Percentiles rank a stretch among this genome's conserved stretches.
Conservation (phyloP, 2,113 vertebrate species). For the Xenopus tropicalis region UCB_Xtro_10.0 CM004447.2:75904001-75904500, state of each 20-base stretch:
- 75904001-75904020: conserved; percentile 65
- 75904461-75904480: conserved; percentile 55
- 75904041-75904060: conserved; percentile 77
- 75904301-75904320: conserved; percentile 52
- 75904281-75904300: conserved; percentile 61
- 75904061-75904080: conserved; percentile 56
- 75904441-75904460: conserved; percentile 59
- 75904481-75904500: conserved; percentile 56
- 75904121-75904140: conserved; percentile 84
- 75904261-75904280: conserved; percentile 69
- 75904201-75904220: conserved; percentile 75
- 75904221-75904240: conserved; percentile 72
- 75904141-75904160: conserved; percentile 84
- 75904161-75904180: conserved; percentile 73
- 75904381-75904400: conserved; percentile 63
- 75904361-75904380: conserved; percentile 62
- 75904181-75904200: conserved; percentile 57
- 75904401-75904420: conserved; percentile 57
- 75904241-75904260: conserved; percentile 68
- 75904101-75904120: conserved; percentile 90
- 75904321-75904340: conserved; percentile 52
- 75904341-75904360: conserved; percentile 53
- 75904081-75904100: conserved; percentile 90
- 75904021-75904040: conserved; percentile 78
- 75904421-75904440: conserved; percentile 50